Conservation (phyloP, 92 coral and sea anemone genomes). For the Actinostola sp. region DNA sequence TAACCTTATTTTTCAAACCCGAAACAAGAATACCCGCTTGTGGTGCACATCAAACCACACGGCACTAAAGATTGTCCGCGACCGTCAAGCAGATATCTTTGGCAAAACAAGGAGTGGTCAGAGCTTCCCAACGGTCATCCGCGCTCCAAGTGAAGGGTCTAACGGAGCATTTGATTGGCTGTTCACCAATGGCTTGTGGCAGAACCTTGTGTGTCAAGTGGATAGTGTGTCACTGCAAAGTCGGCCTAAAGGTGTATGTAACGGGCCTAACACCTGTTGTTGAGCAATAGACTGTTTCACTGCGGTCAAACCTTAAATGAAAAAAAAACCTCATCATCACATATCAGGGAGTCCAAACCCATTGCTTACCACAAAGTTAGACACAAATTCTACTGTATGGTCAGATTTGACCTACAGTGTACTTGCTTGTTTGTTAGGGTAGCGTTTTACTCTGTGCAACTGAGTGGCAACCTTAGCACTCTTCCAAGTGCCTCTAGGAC, state of each 20-base stretch:
- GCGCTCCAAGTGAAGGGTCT: constrained; percentile 85
- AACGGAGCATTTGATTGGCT: constrained; percentile 94
- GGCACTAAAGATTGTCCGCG: background rate
- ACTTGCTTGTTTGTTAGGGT: constrained; percentile 91
- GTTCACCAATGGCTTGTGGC: constrained; percentile 99
- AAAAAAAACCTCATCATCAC: too few relatives aligned
- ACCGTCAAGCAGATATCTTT: constrained; percentile 89
- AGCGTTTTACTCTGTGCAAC: constrained; percentile 98
- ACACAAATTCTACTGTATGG: background rate
- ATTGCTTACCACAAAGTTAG: background rate
- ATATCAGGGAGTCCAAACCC: too few relatives aligned
- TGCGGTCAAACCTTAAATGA: constrained; percentile 84
- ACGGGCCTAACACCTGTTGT: constrained; percentile 97
- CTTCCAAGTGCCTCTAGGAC: constrained; percentile 83
- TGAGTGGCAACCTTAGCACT: constrained; percentile 92
- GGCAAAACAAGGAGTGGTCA: constrained; percentile 95
- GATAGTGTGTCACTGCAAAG: constrained; percentile 88
- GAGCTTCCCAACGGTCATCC: constrained; percentile 98
- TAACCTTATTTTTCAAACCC: too few relatives aligned
- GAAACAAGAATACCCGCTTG: background rate
- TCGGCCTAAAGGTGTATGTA: constrained; percentile 96
- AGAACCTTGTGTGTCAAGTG: constrained; percentile 82
- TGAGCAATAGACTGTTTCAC: constrained; percentile 98
- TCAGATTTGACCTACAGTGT: background rate
- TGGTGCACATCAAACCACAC: background rate